Evolutionary conservation across 2,113 vertebrate species (phyloP).

Genomic region (Diadophis punctatus): DNA sequence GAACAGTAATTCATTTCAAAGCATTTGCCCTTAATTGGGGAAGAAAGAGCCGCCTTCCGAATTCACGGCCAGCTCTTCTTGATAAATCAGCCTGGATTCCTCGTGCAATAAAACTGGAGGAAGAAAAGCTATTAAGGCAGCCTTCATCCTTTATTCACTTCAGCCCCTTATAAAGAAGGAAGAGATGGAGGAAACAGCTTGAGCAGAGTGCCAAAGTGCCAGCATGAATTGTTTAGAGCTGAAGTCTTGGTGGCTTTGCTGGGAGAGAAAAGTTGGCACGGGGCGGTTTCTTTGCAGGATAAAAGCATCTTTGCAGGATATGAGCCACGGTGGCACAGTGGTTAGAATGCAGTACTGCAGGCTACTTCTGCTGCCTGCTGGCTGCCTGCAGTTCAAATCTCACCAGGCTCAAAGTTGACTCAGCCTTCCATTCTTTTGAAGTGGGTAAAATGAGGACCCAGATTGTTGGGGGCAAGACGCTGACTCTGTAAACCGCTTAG

Average conservation of each 20-base stretch:
- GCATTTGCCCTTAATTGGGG: not conserved
- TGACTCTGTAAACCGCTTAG: no score
- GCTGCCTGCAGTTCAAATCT: no score
- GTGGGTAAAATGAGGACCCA: no score
- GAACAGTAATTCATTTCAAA: constrained; percentile 8
- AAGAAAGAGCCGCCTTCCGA: constrained; percentile 8
- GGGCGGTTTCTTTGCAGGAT: not conserved
- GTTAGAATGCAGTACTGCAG: no score
- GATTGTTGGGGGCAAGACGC: no score
- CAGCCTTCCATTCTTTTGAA: no score
- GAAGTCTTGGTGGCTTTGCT: no score
- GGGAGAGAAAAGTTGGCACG: not conserved
- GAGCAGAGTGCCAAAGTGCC: not conserved
- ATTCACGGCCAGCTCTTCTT: not conserved
- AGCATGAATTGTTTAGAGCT: not conserved
- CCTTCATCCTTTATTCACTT: not conserved
- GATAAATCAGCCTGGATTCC: not conserved
- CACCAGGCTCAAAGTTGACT: no score
- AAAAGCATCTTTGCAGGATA: no score
- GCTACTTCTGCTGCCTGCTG: no score
- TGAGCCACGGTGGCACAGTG: no score
- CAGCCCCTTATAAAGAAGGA: not conserved
- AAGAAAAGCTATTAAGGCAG: not conserved
- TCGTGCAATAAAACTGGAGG: not conserved
- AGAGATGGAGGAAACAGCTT: no score